Base-by-base conservation (phyloP, 2,888 invertebrate species). In the Aporophyla lueneburgensis region DNA sequence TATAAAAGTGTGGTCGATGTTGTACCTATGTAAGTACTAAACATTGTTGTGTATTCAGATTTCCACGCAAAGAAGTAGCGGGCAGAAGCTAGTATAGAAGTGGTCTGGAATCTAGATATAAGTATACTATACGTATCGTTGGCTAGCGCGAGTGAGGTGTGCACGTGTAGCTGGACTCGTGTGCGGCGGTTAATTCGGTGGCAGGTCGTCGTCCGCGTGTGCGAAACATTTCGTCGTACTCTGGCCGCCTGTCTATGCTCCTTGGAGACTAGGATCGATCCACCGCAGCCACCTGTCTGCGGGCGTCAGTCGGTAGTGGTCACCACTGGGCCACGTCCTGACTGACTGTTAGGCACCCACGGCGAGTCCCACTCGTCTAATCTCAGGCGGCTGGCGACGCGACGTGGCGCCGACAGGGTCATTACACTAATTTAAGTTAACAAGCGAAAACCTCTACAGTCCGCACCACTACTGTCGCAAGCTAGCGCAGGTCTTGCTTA, bases 161-260 rank as follows among this genome's bases (percentile, higher is more conserved):
- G 49, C 16, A 16, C n/a, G 40, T 24, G 46, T 51, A n/a, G 19
- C 27, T 62, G 40, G 16, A 56, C 9, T 43, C 9, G 46, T 43
- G 43, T 59, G 65, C 56, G 21, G 16, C n/a, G 53, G 56, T 51
- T 59, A 59, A 71, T 59, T 75, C 43, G 43, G 65, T 70, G 56
- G 63, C 56, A 40, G 58, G 75, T 71, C 58, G 59, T 67, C 53
- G 66, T 14, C 33, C 33, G 59, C 43, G 46, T 14, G 10, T 5
- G 33, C 33, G 27, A n/a, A 33, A n/a, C 53, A 5, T 51, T n/a
- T 5, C n/a, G 27, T 19, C 43, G 61, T 61, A 19, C 7, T 10
- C 21, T 33, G 33, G 19, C 14, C 2, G 14, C 4, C 54, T 46
- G 21, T 0, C 49, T 21, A 51, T 33, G 33, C 16, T 53, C 9